Percentiles rank a stretch among this genome's conserved stretches.
phyloP scores from a whole-genome alignment of 2,888 invertebrate genomes.

The Heteromurus nitidus region DNA sequence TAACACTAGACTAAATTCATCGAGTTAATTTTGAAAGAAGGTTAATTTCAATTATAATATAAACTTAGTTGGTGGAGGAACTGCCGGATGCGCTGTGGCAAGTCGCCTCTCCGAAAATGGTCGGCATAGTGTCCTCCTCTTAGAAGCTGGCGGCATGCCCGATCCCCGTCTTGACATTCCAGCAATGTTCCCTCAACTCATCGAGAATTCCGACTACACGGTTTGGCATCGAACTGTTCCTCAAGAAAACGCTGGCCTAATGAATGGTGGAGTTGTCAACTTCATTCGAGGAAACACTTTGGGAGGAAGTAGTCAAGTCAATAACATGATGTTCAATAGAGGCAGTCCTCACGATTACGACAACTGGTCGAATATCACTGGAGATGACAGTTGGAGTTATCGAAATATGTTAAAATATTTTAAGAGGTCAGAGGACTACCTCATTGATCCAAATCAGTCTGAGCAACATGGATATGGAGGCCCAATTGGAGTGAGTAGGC shows the following conservation, averaged over 20 bases:
- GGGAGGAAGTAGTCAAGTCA: slow-evolving; percentile 24
- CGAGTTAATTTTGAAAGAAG: neutral
- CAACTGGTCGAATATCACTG: slow-evolving; percentile 48
- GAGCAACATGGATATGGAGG: slow-evolving; percentile 22
- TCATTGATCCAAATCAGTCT: neutral
- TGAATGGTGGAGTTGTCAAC: neutral
- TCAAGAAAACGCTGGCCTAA: neutral
- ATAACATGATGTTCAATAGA: slow-evolving; percentile 43
- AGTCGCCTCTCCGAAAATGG: slow-evolving; percentile 19
- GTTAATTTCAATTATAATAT: neutral
- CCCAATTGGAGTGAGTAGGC: neutral
- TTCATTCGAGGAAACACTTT: slow-evolving; percentile 5
- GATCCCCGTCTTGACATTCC: slow-evolving; percentile 14
- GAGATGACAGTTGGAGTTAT: slow-evolving; percentile 56
- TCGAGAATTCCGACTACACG: too few species aligned
- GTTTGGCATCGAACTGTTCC: neutral
- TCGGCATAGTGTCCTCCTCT: slow-evolving; percentile 11
- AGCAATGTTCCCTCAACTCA: neutral
- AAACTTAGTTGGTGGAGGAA: slow-evolving; percentile 31
- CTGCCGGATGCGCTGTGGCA: slow-evolving; percentile 9
- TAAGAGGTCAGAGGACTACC: slow-evolving; percentile 49
- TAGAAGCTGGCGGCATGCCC: slow-evolving; percentile 32
- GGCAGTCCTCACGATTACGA: slow-evolving; percentile 56
- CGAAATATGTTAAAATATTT: slow-evolving; percentile 45
- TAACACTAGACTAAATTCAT: neutral